phyloP scores from a whole-genome alignment of 2,113 vertebrate species.

The Recurvirostra avosetta region DNA sequence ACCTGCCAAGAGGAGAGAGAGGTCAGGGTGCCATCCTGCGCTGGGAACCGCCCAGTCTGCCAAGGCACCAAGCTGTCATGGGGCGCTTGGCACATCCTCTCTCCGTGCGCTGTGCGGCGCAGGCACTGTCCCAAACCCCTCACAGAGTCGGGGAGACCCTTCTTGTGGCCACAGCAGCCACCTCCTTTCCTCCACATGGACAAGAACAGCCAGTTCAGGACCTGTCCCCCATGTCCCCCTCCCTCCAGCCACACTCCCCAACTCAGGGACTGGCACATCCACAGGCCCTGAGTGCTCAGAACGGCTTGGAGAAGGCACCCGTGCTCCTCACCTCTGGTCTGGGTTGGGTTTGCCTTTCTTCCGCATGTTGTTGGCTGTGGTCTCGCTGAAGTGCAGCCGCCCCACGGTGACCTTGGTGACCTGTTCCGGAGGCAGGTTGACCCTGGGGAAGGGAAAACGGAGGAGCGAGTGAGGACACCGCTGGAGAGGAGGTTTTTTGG shows the following conservation, averaged over 20 bases:
- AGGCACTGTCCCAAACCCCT: not conserved
- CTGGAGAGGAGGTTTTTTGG: not conserved
- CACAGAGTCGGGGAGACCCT: not conserved
- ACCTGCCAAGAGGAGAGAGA: slow-evolving; percentile 72
- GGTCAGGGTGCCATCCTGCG: not conserved
- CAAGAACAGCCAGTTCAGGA: not conserved
- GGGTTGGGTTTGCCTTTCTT: slow-evolving; percentile 99
- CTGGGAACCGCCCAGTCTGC: rapidly evolving
- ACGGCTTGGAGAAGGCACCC: rapidly evolving
- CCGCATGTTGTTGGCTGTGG: slow-evolving; percentile 97
- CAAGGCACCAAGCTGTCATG: rapidly evolving
- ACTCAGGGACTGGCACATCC: too few relatives aligned
- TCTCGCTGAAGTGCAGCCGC: slow-evolving; percentile 96
- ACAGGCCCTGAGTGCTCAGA: rapidly evolving
- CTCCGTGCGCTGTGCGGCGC: not conserved
- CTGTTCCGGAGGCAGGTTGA: slow-evolving; percentile 92
- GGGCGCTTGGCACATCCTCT: not conserved
- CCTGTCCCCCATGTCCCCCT: not conserved
- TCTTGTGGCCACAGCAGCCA: not conserved
- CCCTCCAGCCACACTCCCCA: not conserved
- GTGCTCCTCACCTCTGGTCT: slow-evolving; percentile 87
- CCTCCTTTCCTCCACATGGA: not conserved
- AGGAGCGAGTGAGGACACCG: rapidly evolving
- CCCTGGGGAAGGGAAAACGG: slow-evolving; percentile 67
- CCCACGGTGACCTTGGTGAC: slow-evolving; percentile 98